phyloP scores from a whole-genome alignment of 2,888 invertebrate genomes.

The Athalia rosae region DNA sequence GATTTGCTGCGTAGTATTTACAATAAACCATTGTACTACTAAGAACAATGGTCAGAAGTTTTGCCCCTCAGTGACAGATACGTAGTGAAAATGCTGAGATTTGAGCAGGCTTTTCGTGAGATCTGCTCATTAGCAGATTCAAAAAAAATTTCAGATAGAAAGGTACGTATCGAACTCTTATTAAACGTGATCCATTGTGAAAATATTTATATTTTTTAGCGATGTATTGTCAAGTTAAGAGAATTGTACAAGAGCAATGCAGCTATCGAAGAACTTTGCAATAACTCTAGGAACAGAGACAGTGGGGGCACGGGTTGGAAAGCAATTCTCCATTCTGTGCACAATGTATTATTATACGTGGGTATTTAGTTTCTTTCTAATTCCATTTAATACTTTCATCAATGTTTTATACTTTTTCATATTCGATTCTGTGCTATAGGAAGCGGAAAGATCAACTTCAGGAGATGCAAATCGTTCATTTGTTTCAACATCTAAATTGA shows the following conservation, averaged over 20 bases:
- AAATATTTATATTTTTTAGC: constrained; percentile 54
- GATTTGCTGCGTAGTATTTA: too few species aligned
- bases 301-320: constrained; percentile 55
- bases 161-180: constrained; percentile 52
- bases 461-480: constrained; percentile 74
- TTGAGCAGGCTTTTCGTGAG: constrained; percentile 49
- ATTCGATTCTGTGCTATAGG: constrained; percentile 69
- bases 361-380: constrained; percentile 45
- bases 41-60: too few species aligned
- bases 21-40: too few species aligned
- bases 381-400: constrained; percentile 16
- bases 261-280: constrained; percentile 56
- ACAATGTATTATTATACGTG: constrained; percentile 58
- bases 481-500: constrained; percentile 66
- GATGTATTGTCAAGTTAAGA: constrained; percentile 55
- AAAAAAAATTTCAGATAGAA: constrained; percentile 56
- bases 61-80: not conserved
- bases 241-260: constrained; percentile 57
- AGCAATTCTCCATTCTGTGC: constrained; percentile 55
- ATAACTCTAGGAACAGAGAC: constrained; percentile 51
- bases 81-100: constrained; percentile 53
- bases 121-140: constrained; percentile 54
- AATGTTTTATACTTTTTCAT: constrained; percentile 8
- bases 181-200: not conserved
- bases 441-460: constrained; percentile 74